Conservation (phyloP, 2,113 vertebrate genomes). For the Callospermophilus lateralis region DNA sequence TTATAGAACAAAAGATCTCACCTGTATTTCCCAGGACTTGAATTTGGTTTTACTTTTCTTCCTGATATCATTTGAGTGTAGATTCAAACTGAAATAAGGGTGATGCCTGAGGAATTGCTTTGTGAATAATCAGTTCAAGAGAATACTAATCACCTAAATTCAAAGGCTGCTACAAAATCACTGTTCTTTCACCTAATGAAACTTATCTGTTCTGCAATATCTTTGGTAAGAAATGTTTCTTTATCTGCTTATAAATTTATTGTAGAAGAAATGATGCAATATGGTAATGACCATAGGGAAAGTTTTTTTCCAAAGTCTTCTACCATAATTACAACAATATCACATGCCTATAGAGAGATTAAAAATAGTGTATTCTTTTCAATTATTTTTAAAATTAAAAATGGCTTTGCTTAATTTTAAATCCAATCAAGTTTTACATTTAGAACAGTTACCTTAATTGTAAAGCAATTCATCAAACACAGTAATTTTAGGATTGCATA, state of each 20-base stretch:
- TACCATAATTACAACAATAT: too few relatives aligned
- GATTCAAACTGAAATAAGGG: neutral
- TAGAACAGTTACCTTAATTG: neutral
- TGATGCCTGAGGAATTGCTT: neutral
- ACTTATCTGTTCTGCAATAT: neutral
- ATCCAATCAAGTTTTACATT: neutral
- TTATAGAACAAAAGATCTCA: slow-evolving; percentile 12
- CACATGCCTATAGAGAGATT: too few relatives aligned
- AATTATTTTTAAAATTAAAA: neutral
- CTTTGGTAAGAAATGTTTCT: neutral
- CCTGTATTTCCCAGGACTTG: neutral
- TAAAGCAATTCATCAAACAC: neutral
- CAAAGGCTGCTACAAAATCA: neutral
- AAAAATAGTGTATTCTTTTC: too few relatives aligned
- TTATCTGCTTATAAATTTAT: neutral
- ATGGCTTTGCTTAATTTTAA: neutral
- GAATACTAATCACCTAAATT: neutral
- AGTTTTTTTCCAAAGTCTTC: neutral
- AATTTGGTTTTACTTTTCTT: neutral
- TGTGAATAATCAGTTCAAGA: neutral
- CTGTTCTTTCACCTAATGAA: neutral
- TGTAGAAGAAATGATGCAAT: slow-evolving; percentile 7
- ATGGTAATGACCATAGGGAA: slow-evolving; percentile 45
- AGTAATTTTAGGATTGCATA: neutral
- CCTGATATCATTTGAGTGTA: neutral